A percentile compares a stretch with the other conserved stretches of the same genome.
Evolutionary conservation across 2,888 invertebrate species (phyloP).

Genomic region (Phymatocera aterrima): DNA sequence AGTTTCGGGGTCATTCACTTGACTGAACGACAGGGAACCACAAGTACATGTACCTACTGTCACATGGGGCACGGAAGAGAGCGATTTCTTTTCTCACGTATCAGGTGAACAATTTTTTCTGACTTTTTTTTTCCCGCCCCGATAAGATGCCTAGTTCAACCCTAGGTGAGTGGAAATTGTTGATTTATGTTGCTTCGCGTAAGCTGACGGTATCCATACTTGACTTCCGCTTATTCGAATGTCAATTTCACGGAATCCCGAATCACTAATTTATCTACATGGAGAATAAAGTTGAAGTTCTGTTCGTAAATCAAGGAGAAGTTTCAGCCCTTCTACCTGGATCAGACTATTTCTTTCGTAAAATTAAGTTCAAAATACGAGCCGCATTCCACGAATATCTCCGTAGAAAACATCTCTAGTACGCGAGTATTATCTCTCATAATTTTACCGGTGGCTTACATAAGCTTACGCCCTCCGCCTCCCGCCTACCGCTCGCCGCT

Average conservation of each 20-base stretch:
- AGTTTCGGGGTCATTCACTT: slow-evolving; percentile 41
- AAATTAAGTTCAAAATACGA: slow-evolving; percentile 49
- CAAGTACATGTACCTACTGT: slow-evolving; percentile 38
- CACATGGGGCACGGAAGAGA: slow-evolving; percentile 20
- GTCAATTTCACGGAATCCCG: not conserved
- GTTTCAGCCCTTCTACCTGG: not conserved
- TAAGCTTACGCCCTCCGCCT: slow-evolving; percentile 60
- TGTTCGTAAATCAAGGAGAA: slow-evolving; percentile 14
- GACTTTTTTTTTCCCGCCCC: not conserved
- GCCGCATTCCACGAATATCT: slow-evolving; percentile 55
- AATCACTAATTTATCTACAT: slow-evolving; percentile 2
- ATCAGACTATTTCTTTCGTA: slow-evolving; percentile 13
- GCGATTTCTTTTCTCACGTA: not conserved
- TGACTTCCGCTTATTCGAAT: not conserved
- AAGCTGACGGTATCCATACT: not conserved
- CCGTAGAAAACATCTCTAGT: slow-evolving; percentile 54
- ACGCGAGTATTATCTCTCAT: slow-evolving; percentile 64
- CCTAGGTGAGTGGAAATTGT: not conserved
- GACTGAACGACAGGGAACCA: slow-evolving; percentile 24
- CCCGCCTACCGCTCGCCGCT: slow-evolving; percentile 48
- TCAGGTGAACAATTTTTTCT: slow-evolving; percentile 10
- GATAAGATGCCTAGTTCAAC: slow-evolving; percentile 3
- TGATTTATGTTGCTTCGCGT: not conserved
- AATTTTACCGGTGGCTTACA: slow-evolving; percentile 67
- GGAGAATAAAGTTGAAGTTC: not conserved